These are phyloP conservation scores for Chrysolina haemoptera DNA, from an alignment of 2,888 invertebrate genomes.

Conservation along the genomic window DNA sequence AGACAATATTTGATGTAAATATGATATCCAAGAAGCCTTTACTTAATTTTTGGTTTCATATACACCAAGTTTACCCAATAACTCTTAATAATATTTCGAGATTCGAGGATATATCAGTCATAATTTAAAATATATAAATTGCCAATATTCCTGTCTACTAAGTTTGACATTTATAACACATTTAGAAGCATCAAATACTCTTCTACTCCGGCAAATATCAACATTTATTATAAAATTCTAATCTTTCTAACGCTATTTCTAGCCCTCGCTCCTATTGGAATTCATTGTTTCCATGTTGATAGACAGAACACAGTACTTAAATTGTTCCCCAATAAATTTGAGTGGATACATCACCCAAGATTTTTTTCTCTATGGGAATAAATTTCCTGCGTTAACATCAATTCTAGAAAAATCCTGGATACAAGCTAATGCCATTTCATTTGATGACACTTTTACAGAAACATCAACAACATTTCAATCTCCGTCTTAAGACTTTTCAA, in stretches of 20 bases:
- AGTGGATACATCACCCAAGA: too few relatives aligned
- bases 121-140: conserved; percentile 12
- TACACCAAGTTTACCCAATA: not conserved
- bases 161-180: conserved; percentile 11
- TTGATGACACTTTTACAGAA: too few relatives aligned
- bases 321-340: too few relatives aligned
- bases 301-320: too few relatives aligned
- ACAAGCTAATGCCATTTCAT: too few relatives aligned
- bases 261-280: not conserved
- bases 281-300: not conserved
- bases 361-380: too few relatives aligned
- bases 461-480: too few relatives aligned
- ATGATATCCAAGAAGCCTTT: not conserved
- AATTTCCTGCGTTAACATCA: too few relatives aligned
- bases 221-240: conserved; percentile 20
- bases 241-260: not conserved
- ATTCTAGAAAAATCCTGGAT: too few relatives aligned
- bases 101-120: not conserved
- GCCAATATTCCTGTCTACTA: conserved; percentile 10
- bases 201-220: conserved; percentile 12
- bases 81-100: not conserved
- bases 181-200: conserved; percentile 12
- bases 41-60: not conserved
- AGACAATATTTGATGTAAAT: not conserved
- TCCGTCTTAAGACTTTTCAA: too few relatives aligned